Base-by-base conservation (phyloP, 2,113 vertebrate genomes). In the Plecturocebus donacophilus region DNA sequence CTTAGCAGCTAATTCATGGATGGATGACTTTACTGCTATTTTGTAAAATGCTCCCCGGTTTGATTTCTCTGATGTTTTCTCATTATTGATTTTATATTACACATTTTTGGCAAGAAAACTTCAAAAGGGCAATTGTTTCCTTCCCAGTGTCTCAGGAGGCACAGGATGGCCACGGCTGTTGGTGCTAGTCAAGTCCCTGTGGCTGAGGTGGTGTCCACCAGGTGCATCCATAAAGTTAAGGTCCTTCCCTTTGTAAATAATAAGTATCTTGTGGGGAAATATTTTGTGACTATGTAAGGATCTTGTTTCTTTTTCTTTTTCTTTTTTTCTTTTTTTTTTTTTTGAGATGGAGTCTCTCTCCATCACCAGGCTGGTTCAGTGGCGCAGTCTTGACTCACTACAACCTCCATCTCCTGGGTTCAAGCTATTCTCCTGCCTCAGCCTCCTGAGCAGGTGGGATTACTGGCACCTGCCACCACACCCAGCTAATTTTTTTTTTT, bases 81-180 rank as follows among this genome's bases (percentile, higher is more conserved):
- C 16, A 0, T 13, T 47, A 52, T 19, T 52, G 5, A 49, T 45
- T 66, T n/a, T 32, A 68, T 30, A 42, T 61, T 71, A 35, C 0
- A 17, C 16, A 3, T 70, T n/a, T 90, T 56, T 11, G 40, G 4
- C 27, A 32, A 77, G 83, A 70, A 82, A 79, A 54, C 30, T 25
- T 91, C 49, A 25, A 1, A 58, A 27, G 66, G 8, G 92, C 56
- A 73, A 19, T 13, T 11, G 32, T 47, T 27, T 38, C 7, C 47
- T 79, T 58, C 49, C 56, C 35, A 5, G 27, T 35, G 47, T 56
- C 6, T 75, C 12, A 45, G n/a, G 13, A 87, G 80, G n/a, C 19
- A 7, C 35, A 3, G 6, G 52, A 25, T 23, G n/a, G 17, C 73
- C 79, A 1, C 54, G 32, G 10, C 45, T 61, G 83, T 76, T 30